Conservation (phyloP, 2,113 vertebrate genomes). For the Prinia subflava region DNA sequence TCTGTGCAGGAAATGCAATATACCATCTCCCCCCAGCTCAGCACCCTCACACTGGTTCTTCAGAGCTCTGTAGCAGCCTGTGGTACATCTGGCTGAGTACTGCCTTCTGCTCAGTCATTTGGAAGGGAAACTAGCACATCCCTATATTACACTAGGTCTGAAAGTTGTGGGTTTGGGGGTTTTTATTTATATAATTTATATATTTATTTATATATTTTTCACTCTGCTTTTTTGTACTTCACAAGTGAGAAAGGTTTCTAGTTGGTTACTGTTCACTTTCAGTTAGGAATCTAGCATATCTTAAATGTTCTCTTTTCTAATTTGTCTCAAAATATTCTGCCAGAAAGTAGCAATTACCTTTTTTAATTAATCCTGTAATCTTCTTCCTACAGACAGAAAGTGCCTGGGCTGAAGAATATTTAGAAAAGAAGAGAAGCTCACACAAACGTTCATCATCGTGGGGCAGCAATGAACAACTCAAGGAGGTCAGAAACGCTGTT, state of each 20-base stretch:
- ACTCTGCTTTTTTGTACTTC: neutral
- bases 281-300: neutral
- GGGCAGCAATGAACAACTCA: constrained; percentile 97
- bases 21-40: neutral
- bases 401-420: constrained; percentile 93
- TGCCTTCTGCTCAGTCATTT: neutral
- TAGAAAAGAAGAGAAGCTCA: constrained; percentile 89
- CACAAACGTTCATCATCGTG: constrained; percentile 97
- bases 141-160: neutral
- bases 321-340: neutral
- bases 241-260: neutral
- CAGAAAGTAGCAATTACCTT: neutral
- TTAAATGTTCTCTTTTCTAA: neutral
- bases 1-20: neutral
- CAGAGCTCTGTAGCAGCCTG: neutral
- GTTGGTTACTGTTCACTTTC: neutral
- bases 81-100: neutral
- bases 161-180: neutral
- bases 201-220: neutral
- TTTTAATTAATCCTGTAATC: neutral
- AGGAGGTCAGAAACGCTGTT: constrained; percentile 83
- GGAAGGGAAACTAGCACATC: neutral
- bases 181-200: no score
- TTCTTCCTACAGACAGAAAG: constrained; percentile 85
- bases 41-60: neutral